Percentiles rank a stretch among this genome's conserved stretches.
These are phyloP conservation scores for Salvator merianae DNA, from an alignment of 2,113 vertebrate genomes.

Conservation along the genomic window DNA sequence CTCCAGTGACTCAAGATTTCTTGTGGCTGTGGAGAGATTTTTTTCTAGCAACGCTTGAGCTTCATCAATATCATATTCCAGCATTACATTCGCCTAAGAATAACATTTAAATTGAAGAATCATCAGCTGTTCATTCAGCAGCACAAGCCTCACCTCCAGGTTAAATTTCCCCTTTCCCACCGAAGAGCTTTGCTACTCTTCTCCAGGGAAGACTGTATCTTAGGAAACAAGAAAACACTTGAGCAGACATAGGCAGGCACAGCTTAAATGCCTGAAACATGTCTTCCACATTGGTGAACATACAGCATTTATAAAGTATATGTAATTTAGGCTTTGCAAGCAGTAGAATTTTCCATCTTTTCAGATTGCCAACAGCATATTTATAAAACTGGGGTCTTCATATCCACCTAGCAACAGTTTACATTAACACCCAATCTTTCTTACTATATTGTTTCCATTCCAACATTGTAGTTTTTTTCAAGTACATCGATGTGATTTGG, in stretches of 20 bases:
- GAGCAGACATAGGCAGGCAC: neutral
- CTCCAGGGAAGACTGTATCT: too few species aligned
- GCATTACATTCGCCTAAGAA: conserved; percentile 94
- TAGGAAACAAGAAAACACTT: neutral
- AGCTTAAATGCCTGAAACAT: neutral
- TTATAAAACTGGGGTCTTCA: too few species aligned
- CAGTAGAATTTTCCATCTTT: too few species aligned
- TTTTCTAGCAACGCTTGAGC: conserved; percentile 94
- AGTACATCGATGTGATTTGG: neutral
- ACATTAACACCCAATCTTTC: too few species aligned
- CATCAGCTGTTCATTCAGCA: too few species aligned
- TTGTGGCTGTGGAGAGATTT: conserved; percentile 91
- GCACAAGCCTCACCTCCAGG: too few species aligned
- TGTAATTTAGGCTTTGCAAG: too few species aligned
- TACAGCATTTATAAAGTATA: too few species aligned
- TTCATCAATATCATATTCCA: conserved; percentile 97
- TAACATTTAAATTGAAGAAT: neutral
- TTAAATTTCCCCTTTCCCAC: neutral
- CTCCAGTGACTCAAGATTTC: conserved; percentile 92
- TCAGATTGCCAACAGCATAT: too few species aligned
- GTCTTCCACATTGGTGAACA: too few species aligned
- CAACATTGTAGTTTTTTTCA: too few species aligned
- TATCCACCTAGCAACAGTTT: too few species aligned
- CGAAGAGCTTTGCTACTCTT: neutral
- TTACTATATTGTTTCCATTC: neutral